Percentiles rank a stretch among this genome's conserved stretches.
These are phyloP conservation scores for Siphonodentalium dalli DNA, from an alignment of 2,888 invertebrate species.

Conservation along the genomic window DNA sequence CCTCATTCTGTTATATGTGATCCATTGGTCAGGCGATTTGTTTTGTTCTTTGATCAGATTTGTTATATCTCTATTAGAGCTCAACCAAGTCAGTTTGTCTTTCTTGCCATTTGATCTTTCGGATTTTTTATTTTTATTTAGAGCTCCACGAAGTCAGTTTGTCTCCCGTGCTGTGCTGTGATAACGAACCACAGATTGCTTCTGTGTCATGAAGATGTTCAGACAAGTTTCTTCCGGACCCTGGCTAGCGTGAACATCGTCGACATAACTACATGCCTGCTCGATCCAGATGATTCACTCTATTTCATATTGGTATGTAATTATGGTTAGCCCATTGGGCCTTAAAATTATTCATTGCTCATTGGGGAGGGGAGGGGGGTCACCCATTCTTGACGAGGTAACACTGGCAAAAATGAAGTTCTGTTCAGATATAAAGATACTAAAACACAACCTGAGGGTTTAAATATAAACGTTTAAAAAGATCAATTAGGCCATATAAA, in stretches of 20 bases:
- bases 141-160: constrained; percentile 28
- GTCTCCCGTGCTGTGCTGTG: constrained; percentile 58
- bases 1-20: too few relatives aligned
- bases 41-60: too few relatives aligned
- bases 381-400: background rate
- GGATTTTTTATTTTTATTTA: too few relatives aligned
- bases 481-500: too few relatives aligned
- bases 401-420: background rate
- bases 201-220: constrained; percentile 62
- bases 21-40: too few relatives aligned
- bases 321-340: too few relatives aligned
- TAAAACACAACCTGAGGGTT: background rate
- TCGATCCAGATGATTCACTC: constrained; percentile 44
- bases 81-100: constrained; percentile 23
- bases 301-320: constrained; percentile 63
- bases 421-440: background rate
- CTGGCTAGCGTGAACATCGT: constrained; percentile 58
- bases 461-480: background rate
- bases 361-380: background rate
- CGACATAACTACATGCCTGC: constrained; percentile 50
- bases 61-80: too few relatives aligned
- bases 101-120: too few relatives aligned
- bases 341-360: too few relatives aligned
- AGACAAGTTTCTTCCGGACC: constrained; percentile 60
- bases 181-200: constrained; percentile 54